Evolutionary conservation across 2,113 vertebrate species (phyloP), one percentile per base, ranked within the genome.

Genomic region (Oncorhynchus mykiss): DNA sequence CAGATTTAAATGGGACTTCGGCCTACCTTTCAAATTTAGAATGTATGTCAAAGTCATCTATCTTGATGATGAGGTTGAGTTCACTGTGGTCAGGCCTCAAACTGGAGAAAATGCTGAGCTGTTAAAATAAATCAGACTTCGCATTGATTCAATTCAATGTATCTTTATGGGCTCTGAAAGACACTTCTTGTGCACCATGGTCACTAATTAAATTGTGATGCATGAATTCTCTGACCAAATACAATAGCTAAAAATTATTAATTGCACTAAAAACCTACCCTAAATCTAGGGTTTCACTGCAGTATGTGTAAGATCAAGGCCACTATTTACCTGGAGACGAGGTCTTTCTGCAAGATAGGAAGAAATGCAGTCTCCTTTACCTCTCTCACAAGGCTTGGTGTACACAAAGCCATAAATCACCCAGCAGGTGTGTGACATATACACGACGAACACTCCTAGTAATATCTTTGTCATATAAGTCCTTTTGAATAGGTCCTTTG

Each of bases 371-470:
- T 93, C 93, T 75, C 83, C 81, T 76, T 57, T 88, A 24, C 69
- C 82, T 57, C 73, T 71, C 11, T 93, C 92, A 91, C 97, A 99
- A 39, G 96, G 94, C 85, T 94, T 96, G 7, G 95, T 97, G 90
- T 96, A 95, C 73, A 98, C 92, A 85, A 98, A 98, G 84, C 97
- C 95, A 79, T 96, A 96, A 89, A 98, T 95, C 66, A 98, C 94
- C 97, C 97, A 98, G 88, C 95, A 97, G 60, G 96, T 98, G 92
- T 99, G 97, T 67, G 91, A 92, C 91, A 95, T 94, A 74, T 99
- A 99, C 2, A 97, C 95, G 82, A 95, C 93, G 79, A 98, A 96
- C 77, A 98, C 95, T 60, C 97, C 97, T 82, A 98, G 92, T 76
- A 95, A 93, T 86, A 98, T 88, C 86, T 95, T 95, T 39, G 95